These are phyloP conservation scores for Cyprinodon tularosa DNA, from an alignment of 2,113 vertebrate genomes.

Conservation along the genomic window DNA sequence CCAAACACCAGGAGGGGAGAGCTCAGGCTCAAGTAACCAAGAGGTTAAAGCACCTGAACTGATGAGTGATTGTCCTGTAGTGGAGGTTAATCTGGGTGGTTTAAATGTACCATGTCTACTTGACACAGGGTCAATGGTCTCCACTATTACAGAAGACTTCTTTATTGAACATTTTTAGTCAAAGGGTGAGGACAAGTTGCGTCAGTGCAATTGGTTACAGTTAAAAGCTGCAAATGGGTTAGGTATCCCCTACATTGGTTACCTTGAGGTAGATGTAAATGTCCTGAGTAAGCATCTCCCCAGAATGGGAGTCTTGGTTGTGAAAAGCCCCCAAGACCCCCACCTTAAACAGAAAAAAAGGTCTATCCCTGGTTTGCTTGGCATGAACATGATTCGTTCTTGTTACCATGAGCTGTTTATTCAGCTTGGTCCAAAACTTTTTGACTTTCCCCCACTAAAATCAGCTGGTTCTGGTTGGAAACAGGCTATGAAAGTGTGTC, in stretches of 20 bases:
- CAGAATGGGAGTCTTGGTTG: background rate
- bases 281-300: background rate
- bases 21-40: background rate
- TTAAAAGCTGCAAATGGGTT: background rate
- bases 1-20: background rate
- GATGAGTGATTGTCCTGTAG: background rate
- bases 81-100: background rate
- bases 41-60: background rate
- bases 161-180: background rate
- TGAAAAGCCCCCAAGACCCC: background rate
- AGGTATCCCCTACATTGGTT: background rate
- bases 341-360: too few relatives aligned
- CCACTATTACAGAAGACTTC: background rate
- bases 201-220: background rate
- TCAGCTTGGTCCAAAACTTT: background rate
- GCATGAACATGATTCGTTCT: background rate
- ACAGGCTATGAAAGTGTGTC: too few relatives aligned
- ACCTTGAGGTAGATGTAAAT: background rate
- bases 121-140: background rate
- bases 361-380: background rate
- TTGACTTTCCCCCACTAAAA: too few relatives aligned
- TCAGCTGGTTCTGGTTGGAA: too few relatives aligned
- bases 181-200: background rate
- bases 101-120: background rate
- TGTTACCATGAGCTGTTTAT: background rate